Evolutionary conservation across 2,888 invertebrate species (phyloP), one percentile per base, ranked within the genome.

Genomic region (Melipona bicolor): DNA sequence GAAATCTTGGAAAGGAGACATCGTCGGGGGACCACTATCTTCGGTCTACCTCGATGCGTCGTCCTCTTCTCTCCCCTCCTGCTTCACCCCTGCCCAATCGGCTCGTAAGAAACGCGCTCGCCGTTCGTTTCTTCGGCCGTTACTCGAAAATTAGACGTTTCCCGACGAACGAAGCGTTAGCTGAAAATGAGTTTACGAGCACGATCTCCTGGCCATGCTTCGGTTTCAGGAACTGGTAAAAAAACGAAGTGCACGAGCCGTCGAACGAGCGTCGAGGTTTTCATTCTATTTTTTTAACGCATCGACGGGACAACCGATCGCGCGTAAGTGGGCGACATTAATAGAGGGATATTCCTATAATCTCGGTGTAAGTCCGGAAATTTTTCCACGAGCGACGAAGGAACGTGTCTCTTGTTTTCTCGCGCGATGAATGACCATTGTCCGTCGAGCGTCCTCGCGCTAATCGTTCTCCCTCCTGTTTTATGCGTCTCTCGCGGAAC

Each of bases 1-100:
- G 75, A 71, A 64, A 71, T 74, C 80, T 65, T 69, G 21, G 75
- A 80, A 88, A 78, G 79, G 70, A 82, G 79, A 84, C 79, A 71
- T 86, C 84, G 83, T 49, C 84, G 27, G 21, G 86, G 80, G 83
- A 84, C 81, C 77, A 76, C 83, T 85, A 77, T 83, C 84, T 80
- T 43, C 70, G 54, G 59, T 77, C 86, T 65, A 50, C 52, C 61
- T 13, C 15, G 64, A 64, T 77, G 70, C 64, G 70, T 76, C 76
- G 61, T 61, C 73, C 75, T 79, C 67, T 32, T 32, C 19, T 11
- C 32, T 11, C 27, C 21, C 19, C 61, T 70, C 43, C 52, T 15
- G 9, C 6, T 19, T 24, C 43, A 36, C 27, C 78, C 64, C 62
- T 61, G 32, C 49, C 49, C 24, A 19, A 54, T 49, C 59, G 32